A percentile compares a stretch with the other conserved stretches of the same genome.
Conservation (phyloP, 2,113 vertebrate species). For the Bubalus kerabau region DNA sequence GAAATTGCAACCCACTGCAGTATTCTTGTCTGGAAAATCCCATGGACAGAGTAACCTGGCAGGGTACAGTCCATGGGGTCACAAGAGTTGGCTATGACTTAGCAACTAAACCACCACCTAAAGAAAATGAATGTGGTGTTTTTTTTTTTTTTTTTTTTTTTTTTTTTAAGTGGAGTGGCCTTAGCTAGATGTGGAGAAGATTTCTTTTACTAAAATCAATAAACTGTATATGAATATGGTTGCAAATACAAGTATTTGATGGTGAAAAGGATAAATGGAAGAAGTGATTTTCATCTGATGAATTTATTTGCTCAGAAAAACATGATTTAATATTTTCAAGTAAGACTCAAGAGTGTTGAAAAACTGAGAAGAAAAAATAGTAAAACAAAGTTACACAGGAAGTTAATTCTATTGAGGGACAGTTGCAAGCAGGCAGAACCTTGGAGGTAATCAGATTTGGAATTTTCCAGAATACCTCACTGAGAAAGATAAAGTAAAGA, state of each 20-base stretch:
- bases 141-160: neutral
- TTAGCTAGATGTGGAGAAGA: neutral
- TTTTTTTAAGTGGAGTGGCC: neutral
- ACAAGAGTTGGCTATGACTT: neutral
- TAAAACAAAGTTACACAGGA: neutral
- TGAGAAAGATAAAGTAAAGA: neutral
- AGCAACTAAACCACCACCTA: neutral
- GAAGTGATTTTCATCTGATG: neutral
- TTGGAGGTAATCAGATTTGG: neutral
- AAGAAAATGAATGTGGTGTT: neutral
- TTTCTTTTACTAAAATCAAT: neutral
- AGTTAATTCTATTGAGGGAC: neutral
- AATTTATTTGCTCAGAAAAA: neutral
- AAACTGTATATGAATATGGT: neutral
- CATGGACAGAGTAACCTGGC: neutral
- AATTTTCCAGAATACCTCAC: neutral
- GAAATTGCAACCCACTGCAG: neutral
- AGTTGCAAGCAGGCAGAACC: neutral
- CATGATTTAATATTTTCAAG: neutral
- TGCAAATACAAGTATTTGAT: neutral
- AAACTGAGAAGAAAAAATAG: neutral
- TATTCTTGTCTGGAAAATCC: neutral
- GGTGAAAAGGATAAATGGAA: neutral
- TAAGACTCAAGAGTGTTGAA: neutral
- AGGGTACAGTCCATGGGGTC: neutral